Evolutionary conservation across 2,888 invertebrate species (phyloP).

Genomic region (Mystacides longicornis): DNA sequence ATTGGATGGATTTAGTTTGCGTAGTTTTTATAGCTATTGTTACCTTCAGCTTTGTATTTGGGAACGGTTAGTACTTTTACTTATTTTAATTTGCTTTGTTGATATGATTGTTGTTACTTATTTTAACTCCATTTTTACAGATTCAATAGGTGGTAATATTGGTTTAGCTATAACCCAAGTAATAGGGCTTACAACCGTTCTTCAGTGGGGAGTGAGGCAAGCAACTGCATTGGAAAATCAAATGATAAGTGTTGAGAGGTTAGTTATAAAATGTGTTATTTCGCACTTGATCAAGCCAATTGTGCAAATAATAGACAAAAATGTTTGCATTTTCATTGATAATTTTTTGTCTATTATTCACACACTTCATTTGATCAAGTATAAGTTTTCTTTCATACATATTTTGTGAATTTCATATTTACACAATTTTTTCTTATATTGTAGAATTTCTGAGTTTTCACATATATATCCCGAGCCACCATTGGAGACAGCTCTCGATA

Average conservation of each 20-base stretch:
- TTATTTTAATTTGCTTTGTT: background rate
- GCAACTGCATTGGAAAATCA: slow-evolving; percentile 82
- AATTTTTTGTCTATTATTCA: too few relatives aligned
- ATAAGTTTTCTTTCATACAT: background rate
- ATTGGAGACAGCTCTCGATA: slow-evolving; percentile 35
- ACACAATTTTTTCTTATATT: slow-evolving; percentile 9
- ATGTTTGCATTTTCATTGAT: too few relatives aligned
- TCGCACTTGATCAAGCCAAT: too few relatives aligned
- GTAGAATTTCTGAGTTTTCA: slow-evolving; percentile 59
- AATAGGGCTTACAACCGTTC: slow-evolving; percentile 70
- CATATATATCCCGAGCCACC: slow-evolving; percentile 49
- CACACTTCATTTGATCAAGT: too few relatives aligned
- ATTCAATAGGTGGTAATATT: slow-evolving; percentile 61
- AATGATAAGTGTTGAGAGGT: slow-evolving; percentile 86
- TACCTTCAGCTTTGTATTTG: slow-evolving; percentile 52
- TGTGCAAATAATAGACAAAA: too few relatives aligned
- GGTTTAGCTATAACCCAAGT: slow-evolving; percentile 75
- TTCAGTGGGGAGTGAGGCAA: slow-evolving; percentile 88
- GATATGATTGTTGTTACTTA: background rate
- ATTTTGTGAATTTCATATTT: slow-evolving; percentile 1
- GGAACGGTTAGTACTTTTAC: slow-evolving; percentile 27
- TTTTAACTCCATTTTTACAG: slow-evolving; percentile 32
- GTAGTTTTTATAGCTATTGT: slow-evolving; percentile 56
- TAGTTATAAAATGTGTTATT: too few relatives aligned
- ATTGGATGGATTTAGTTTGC: slow-evolving; percentile 58